A percentile compares a stretch with the other conserved stretches of the same genome.
These are phyloP conservation scores for Parnassius smintheus DNA, from an alignment of 2,888 invertebrate genomes.

Conservation along the genomic window DNA sequence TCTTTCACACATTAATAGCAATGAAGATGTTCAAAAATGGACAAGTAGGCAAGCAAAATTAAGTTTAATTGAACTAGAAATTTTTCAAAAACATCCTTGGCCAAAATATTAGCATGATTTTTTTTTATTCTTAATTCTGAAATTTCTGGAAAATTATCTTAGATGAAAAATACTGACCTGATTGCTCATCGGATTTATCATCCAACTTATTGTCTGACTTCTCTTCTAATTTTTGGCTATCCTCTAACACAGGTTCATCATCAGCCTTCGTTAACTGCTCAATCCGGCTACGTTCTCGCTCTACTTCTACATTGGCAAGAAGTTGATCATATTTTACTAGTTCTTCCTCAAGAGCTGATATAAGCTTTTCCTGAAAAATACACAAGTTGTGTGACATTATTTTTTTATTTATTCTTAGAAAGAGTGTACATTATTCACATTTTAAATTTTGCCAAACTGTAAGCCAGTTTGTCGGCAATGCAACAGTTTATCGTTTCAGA, in stretches of 20 bases:
- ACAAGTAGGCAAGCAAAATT: too few relatives aligned
- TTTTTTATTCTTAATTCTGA: neutral
- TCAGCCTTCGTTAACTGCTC: slow-evolving; percentile 44
- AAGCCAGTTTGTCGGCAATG: too few relatives aligned
- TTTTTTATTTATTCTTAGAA: too few relatives aligned
- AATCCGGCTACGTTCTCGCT: slow-evolving; percentile 66
- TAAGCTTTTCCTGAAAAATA: slow-evolving; percentile 80
- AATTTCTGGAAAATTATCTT: slow-evolving; percentile 3
- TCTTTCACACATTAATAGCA: too few relatives aligned
- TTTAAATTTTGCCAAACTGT: too few relatives aligned
- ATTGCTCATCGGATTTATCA: slow-evolving; percentile 80
- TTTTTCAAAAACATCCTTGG: too few relatives aligned
- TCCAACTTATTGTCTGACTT: slow-evolving; percentile 79
- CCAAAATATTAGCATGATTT: too few relatives aligned
- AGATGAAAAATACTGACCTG: slow-evolving; percentile 62
- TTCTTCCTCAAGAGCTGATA: slow-evolving; percentile 87
- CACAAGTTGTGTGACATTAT: neutral
- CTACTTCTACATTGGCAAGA: slow-evolving; percentile 84
- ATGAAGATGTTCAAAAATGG: too few relatives aligned
- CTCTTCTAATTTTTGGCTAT: slow-evolving; percentile 33
- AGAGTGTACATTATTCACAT: too few relatives aligned
- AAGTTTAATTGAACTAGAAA: too few relatives aligned
- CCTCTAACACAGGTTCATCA: slow-evolving; percentile 35
- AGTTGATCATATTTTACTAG: slow-evolving; percentile 89
- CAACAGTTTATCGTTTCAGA: too few relatives aligned